Percentiles rank a stretch among this genome's conserved stretches.
Conservation (phyloP, 2,113 vertebrate genomes). For the Nestor notabilis region DNA sequence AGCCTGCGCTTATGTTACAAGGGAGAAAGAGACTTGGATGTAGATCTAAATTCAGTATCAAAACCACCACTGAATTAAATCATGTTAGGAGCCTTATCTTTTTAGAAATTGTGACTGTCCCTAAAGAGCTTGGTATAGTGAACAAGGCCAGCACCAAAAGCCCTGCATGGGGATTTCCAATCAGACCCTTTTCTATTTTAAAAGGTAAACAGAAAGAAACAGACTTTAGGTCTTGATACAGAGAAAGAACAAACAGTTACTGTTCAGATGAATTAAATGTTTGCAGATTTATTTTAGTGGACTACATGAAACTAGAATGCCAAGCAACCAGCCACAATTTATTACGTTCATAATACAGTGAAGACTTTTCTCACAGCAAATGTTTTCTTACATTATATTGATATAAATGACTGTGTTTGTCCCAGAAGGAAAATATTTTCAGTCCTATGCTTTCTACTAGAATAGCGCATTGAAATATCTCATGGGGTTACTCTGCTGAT, state of each 20-base stretch:
- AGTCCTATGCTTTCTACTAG: neutral
- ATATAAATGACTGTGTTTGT: neutral
- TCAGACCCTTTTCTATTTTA: neutral
- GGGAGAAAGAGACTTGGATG: neutral
- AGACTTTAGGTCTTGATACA: neutral
- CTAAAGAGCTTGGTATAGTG: neutral
- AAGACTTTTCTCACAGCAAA: slow-evolving; percentile 27
- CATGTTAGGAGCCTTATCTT: neutral
- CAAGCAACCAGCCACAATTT: neutral
- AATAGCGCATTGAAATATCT: neutral
- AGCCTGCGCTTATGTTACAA: neutral
- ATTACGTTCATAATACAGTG: neutral
- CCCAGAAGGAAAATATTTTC: slow-evolving; percentile 26
- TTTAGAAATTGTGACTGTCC: neutral
- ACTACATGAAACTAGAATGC: neutral
- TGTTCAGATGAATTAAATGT: neutral
- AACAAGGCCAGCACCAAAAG: neutral
- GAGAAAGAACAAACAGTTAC: neutral
- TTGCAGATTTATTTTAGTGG: neutral
- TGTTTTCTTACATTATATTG: slow-evolving; percentile 35
- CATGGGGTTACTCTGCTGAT: neutral
- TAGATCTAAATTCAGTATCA: neutral
- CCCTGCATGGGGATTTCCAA: neutral
- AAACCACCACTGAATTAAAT: neutral
- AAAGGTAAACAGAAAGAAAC: neutral